phyloP scores from a whole-genome alignment of 2,113 vertebrate species.

The Elephantulus edwardii region DNA sequence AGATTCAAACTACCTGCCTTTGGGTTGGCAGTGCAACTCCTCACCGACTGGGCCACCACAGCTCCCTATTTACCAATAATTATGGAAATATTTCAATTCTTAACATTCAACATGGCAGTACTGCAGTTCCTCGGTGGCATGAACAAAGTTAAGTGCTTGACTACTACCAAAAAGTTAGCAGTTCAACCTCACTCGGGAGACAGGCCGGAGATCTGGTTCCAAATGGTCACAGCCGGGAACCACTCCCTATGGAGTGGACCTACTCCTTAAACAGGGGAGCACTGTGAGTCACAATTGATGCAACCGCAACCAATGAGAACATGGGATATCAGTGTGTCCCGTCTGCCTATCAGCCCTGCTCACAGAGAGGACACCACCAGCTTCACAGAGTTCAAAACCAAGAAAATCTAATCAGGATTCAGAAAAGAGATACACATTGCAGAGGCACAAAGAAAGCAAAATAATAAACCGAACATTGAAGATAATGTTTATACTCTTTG shows the following conservation, averaged over 20 bases:
- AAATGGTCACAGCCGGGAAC: neutral
- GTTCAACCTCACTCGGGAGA: neutral
- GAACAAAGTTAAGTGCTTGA: neutral
- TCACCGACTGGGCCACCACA: too few species aligned
- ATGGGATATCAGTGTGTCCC: neutral
- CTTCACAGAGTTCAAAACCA: neutral
- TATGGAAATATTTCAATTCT: neutral
- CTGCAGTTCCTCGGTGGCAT: neutral
- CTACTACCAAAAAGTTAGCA: neutral
- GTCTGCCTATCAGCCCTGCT: neutral
- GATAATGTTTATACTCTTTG: neutral
- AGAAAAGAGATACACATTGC: neutral
- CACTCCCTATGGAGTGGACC: neutral
- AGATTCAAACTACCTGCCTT: too few species aligned
- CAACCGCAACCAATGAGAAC: neutral
- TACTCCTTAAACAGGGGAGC: neutral
- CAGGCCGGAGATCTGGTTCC: neutral
- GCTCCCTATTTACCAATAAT: too few species aligned
- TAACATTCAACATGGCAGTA: neutral
- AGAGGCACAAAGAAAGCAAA: neutral
- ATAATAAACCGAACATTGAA: slow-evolving; percentile 1
- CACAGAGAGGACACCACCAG: neutral
- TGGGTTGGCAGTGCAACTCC: too few species aligned
- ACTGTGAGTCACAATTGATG: neutral
- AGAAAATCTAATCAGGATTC: neutral